Base-by-base conservation (phyloP, 2,888 invertebrate genomes). In the Drosophila recens region DNA sequence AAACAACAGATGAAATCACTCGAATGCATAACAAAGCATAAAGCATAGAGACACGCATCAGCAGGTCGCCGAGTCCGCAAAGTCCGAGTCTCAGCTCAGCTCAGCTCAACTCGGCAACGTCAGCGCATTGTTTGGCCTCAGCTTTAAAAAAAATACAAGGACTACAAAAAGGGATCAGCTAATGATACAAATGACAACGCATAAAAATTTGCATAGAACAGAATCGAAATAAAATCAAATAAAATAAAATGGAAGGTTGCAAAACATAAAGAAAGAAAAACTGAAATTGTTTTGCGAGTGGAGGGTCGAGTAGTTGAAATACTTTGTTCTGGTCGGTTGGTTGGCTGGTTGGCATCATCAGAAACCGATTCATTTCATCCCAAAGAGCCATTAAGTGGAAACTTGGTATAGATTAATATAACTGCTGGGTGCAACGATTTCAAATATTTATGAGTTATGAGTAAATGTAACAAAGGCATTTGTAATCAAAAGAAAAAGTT, bases 21-120 rank as follows among this genome's bases (percentile, higher is more conserved):
- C 46, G 64, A 77, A 74, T 72, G 80, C 63, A 82, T 80, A 82
- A 73, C 70, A 61, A 75, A 77, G 83, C 84, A 67, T 70, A 69
- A 77, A 71, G 67, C 72, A 30, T 30, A 64, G 53, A 36, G 51
- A 62, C 54, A 65, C 72, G 68, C 75, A 68, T 79, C 75, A 72
- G 40, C 58, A 67, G 73, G 17, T 67, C 46, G 23, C 13, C 36
- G 58, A 36, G 23, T 40, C 20, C 20, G 20, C 20, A 52, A 63
- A 53, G 57, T 54, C 76, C 56, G 15, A 48, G 13, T 48, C 34
- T 11, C 43, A 48, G 6, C 38, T 52, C 15, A 23, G 75, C 33
- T 54, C 46, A 63, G 54, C 58, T 54, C 46, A 62, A 51, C 58
- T 51, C 46, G 15, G 57, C 52, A 52, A 45, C 59, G 59, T 57